Evolutionary conservation across 2,113 vertebrate species (phyloP), one percentile per base, ranked within the genome.

Genomic region (Lasiurus cinereus): DNA sequence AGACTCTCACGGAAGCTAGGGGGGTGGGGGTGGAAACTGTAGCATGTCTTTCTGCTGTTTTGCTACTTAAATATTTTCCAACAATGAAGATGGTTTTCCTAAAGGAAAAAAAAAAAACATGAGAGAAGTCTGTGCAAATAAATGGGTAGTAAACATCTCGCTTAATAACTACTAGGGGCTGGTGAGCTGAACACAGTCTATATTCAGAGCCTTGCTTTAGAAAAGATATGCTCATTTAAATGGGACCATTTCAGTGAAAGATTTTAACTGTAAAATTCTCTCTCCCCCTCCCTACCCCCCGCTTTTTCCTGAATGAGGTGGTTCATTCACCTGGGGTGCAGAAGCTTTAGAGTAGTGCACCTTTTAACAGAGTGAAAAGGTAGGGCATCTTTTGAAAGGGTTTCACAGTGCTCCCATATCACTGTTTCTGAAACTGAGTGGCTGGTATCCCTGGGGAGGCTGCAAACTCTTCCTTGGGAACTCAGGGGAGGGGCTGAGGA

Each of bases 1-100:
- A 96, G 88, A 96, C 94, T 97, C 96, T 33, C 15, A 86, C 66
- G 82, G 93, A 96, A 96, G 96, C 94, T 48, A 72, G 92, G 96
- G 9, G 24, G 3, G 56, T 21, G 2, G 8, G 59, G 59, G 56
- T 27, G 59, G 59, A 98, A 97, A 95, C 77, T 92, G 93, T 56
- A 89, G 96, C 92, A 78, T 93, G 86, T 96, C 87, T 97, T 95
- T 96, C 93, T 95, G 96, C 91, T 94, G 80, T 96, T 96, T 95
- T 90, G 93, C 94, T 97, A 97, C 92, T 97, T 94, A 97, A 97
- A 98, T 97, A 97, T 97, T 95, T 97, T 96, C 90, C 31, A 27
- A 94, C 95, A 91, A 15, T 64, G 90, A 90, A 96, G 90, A 97
- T 72, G 94, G 86, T 96, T 91, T 95, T 96, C 96, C 24, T 16